Conservation (phyloP, 1,140 invertebrate genomes). For the Zaprionus nigranus region DNA sequence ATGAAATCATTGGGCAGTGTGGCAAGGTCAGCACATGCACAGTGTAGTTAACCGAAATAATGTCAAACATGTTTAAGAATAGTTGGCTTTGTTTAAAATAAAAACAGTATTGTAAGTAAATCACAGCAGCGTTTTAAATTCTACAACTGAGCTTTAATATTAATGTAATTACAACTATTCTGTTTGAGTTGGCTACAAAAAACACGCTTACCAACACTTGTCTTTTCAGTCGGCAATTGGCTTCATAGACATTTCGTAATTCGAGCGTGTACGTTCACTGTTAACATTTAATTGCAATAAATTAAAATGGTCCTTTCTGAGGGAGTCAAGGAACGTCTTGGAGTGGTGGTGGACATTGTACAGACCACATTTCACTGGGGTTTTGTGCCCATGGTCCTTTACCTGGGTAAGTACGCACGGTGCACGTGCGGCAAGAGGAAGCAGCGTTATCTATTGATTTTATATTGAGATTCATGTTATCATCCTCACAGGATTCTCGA, state of each 20-base stretch:
- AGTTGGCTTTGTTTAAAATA: slow-evolving; percentile 18
- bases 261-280: slow-evolving; percentile 18
- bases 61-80: background rate
- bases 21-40: background rate
- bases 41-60: background rate
- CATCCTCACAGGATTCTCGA: slow-evolving; percentile 86
- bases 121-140: background rate
- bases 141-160: slow-evolving; percentile 2
- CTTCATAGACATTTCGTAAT: slow-evolving; percentile 43
- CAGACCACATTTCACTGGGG: slow-evolving; percentile 89
- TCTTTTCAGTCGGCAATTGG: slow-evolving; percentile 24
- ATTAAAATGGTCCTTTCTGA: slow-evolving; percentile 68
- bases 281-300: slow-evolving; percentile 23
- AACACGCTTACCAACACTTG: slow-evolving; percentile 41
- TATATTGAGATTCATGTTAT: slow-evolving; percentile 24
- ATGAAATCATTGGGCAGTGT: background rate
- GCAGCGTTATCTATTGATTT: slow-evolving; percentile 21
- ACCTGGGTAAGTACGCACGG: slow-evolving; percentile 86
- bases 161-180: slow-evolving; percentile 6
- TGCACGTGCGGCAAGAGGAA: slow-evolving; percentile 50
- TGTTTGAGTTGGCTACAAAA: background rate
- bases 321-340: slow-evolving; percentile 86
- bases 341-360: slow-evolving; percentile 86
- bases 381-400: slow-evolving; percentile 88
- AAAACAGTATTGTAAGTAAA: background rate